Evolutionary conservation across 2,797 vertebrate species (phyloP).

Genomic region (Taeniopygia guttata): DNA sequence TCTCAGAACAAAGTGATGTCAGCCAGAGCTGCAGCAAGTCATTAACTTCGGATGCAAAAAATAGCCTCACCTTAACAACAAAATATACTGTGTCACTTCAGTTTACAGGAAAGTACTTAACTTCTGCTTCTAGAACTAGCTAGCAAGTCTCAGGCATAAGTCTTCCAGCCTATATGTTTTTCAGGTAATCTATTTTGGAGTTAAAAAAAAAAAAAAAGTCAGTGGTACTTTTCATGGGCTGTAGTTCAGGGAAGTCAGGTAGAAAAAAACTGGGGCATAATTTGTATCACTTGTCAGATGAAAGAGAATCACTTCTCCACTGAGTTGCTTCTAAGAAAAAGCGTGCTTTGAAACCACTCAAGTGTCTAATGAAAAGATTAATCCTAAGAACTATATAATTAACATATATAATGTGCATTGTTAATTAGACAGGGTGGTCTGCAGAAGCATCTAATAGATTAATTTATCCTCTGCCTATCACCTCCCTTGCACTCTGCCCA

Average conservation of each 20-base stretch:
- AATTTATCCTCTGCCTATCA: not conserved
- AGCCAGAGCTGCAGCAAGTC: not conserved
- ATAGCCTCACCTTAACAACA: not conserved
- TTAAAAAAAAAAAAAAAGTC: not conserved
- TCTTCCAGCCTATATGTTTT: not conserved
- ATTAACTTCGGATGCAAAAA: constrained; percentile 17
- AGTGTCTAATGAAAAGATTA: constrained; percentile 18
- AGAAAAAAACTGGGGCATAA: not conserved
- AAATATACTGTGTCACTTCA: not conserved
- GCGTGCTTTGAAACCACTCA: not conserved
- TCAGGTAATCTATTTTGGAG: not conserved
- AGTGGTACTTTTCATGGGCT: not conserved
- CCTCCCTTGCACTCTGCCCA: not conserved
- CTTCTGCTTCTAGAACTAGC: not conserved
- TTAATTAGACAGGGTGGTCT: constrained; percentile 29
- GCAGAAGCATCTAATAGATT: not conserved
- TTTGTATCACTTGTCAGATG: not conserved
- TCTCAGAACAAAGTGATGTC: constrained; percentile 13
- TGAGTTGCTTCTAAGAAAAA: not conserved
- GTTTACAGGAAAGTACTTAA: not conserved
- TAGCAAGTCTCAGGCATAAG: not conserved
- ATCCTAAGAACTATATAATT: constrained; percentile 1
- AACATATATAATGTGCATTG: not conserved
- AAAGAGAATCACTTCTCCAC: not conserved
- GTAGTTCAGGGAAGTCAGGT: not conserved